phyloP scores from a whole-genome alignment of 2,888 invertebrate genomes.

The Polylopha cassiicola region DNA sequence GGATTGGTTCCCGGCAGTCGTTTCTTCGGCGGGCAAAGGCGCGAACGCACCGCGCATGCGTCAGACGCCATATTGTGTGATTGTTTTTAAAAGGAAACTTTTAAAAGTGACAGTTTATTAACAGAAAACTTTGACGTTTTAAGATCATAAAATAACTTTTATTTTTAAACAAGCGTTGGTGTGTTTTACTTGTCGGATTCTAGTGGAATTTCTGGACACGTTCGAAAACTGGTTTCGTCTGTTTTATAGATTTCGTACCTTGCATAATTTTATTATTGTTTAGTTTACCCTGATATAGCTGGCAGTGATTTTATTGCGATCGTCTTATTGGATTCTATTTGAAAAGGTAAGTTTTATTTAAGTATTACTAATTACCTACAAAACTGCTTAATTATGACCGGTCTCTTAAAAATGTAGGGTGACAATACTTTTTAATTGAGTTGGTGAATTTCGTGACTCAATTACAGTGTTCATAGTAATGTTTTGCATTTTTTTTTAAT shows the following conservation, averaged over 20 bases:
- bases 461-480: too few species aligned
- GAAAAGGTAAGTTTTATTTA: slow-evolving; percentile 42
- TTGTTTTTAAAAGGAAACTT: slow-evolving; percentile 29
- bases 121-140: slow-evolving; percentile 24
- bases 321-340: slow-evolving; percentile 42
- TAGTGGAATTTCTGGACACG: slow-evolving; percentile 20
- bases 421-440: too few species aligned
- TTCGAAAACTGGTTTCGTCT: slow-evolving; percentile 39
- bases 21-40: slow-evolving; percentile 33
- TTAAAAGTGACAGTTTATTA: slow-evolving; percentile 27
- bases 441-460: too few species aligned
- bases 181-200: slow-evolving; percentile 26
- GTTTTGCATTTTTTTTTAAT: too few species aligned
- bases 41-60: slow-evolving; percentile 44
- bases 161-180: slow-evolving; percentile 18
- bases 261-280: slow-evolving; percentile 36
- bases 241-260: slow-evolving; percentile 48
- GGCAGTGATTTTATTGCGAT: background rate
- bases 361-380: too few species aligned
- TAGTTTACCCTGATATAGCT: slow-evolving; percentile 28
- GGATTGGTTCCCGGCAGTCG: slow-evolving; percentile 52
- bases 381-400: too few species aligned
- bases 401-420: too few species aligned
- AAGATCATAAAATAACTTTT: slow-evolving; percentile 19
- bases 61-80: slow-evolving; percentile 15